Evolutionary conservation across 2,797 vertebrate species (phyloP).

Genomic region (Brachymystax lenok): DNA sequence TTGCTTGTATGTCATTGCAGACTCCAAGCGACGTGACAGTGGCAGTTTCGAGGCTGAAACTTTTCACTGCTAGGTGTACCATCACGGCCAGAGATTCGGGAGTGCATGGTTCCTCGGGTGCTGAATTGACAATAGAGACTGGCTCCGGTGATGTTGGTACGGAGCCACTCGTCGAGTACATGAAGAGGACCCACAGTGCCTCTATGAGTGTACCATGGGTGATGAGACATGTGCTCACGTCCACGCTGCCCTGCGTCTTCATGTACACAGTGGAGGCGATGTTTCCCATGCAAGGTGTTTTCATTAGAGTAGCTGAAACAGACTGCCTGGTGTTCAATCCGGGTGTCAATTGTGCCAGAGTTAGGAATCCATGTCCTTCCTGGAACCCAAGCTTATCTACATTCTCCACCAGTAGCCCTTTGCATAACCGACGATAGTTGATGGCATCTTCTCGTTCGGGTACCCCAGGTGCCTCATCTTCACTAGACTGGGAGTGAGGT

Average conservation of each 20-base stretch:
- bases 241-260: background rate
- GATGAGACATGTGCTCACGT: too few relatives aligned
- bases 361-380: background rate
- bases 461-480: background rate
- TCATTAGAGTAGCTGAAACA: background rate
- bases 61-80: constrained; percentile 10
- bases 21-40: background rate
- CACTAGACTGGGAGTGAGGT: background rate
- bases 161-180: too few relatives aligned
- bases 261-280: background rate
- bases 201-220: too few relatives aligned
- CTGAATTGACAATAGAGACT: fast-evolving
- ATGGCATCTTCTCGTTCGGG: fast-evolving
- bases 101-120: background rate
- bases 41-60: background rate
- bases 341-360: fast-evolving
- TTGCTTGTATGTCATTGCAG: background rate
- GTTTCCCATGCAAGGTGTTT: background rate
- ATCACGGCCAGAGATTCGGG: constrained; percentile 6
- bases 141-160: too few relatives aligned
- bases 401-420: background rate
- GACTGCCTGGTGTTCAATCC: fast-evolving
- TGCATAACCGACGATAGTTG: background rate
- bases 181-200: background rate
- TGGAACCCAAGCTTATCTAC: background rate